Percentiles rank a stretch among this genome's conserved stretches.
Conservation (phyloP, 1,140 invertebrate genomes). For the Sycophaga agraensis region DNA sequence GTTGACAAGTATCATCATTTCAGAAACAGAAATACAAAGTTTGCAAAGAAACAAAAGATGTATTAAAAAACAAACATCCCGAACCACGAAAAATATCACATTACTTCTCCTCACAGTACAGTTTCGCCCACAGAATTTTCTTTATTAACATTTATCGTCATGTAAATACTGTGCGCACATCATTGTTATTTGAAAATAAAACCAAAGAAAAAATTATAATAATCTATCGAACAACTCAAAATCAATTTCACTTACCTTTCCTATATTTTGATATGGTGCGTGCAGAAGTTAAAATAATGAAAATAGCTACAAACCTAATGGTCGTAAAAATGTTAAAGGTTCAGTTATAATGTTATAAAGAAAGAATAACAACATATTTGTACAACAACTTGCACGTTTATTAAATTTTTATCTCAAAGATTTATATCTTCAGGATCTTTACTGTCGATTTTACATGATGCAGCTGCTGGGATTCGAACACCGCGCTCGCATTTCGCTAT, state of each 20-base stretch:
- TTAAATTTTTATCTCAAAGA: constrained; percentile 49
- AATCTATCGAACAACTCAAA: too few relatives aligned
- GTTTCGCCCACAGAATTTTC: constrained; percentile 39
- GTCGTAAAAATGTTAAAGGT: too few relatives aligned
- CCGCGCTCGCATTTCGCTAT: not conserved
- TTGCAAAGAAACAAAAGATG: constrained; percentile 35
- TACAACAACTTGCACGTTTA: constrained; percentile 58
- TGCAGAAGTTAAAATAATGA: too few relatives aligned
- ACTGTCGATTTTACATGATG: constrained; percentile 36
- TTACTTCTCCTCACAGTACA: constrained; percentile 31
- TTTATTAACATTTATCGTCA: constrained; percentile 43
- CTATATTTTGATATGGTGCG: too few relatives aligned
- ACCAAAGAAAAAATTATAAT: constrained; percentile 41
- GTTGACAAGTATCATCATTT: constrained; percentile 30
- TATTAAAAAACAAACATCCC: constrained; percentile 20
- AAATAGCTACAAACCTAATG: too few relatives aligned
- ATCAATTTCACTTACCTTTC: too few relatives aligned
- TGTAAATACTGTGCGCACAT: constrained; percentile 41
- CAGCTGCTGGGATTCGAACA: constrained; percentile 40
- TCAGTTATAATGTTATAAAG: too few relatives aligned
- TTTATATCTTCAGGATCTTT: constrained; percentile 50
- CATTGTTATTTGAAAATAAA: constrained; percentile 46
- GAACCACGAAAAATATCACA: constrained; percentile 20
- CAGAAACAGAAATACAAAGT: constrained; percentile 35
- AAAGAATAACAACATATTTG: constrained; percentile 33